A percentile compares a stretch with the other conserved stretches of the same genome.
Evolutionary conservation across 2,113 vertebrate species (phyloP).

Genomic region (Eulemur macaco): DNA sequence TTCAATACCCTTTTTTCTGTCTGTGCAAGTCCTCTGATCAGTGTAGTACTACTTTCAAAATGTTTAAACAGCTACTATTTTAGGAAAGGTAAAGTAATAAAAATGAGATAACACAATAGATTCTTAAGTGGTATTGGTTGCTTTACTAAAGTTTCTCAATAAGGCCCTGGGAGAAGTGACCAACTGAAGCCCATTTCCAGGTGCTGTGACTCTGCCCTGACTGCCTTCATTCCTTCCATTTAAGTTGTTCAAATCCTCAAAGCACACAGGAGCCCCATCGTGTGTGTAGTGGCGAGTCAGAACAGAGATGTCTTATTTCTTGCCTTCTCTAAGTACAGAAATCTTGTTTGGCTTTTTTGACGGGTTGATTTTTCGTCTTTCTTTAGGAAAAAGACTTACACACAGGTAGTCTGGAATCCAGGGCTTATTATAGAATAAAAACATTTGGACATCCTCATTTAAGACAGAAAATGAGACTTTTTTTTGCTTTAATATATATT

Average conservation of each 20-base stretch:
- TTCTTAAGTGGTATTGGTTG: background rate
- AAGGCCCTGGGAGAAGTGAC: background rate
- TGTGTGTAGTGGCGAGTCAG: conserved; percentile 46
- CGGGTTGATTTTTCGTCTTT: conserved; percentile 26
- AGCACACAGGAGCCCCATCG: background rate
- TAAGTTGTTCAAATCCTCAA: conserved; percentile 51
- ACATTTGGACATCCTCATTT: background rate
- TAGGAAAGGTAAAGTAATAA: conserved; percentile 24
- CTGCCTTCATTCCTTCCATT: conserved; percentile 24
- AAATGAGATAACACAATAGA: background rate
- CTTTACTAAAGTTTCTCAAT: background rate
- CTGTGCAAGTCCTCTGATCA: conserved; percentile 3
- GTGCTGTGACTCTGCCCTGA: background rate
- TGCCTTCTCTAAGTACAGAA: conserved; percentile 50
- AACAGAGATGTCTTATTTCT: conserved; percentile 43
- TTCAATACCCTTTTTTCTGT: background rate
- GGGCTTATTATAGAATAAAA: conserved; percentile 18
- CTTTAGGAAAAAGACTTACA: background rate
- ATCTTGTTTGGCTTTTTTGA: conserved; percentile 60
- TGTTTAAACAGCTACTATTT: background rate
- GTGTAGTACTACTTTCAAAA: conserved; percentile 5
- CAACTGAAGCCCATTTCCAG: background rate
- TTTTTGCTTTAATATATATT: background rate
- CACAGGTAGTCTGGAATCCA: background rate
- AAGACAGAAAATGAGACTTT: background rate